Conservation (phyloP, 1,140 invertebrate genomes). For the Cydia pomonella region DNA sequence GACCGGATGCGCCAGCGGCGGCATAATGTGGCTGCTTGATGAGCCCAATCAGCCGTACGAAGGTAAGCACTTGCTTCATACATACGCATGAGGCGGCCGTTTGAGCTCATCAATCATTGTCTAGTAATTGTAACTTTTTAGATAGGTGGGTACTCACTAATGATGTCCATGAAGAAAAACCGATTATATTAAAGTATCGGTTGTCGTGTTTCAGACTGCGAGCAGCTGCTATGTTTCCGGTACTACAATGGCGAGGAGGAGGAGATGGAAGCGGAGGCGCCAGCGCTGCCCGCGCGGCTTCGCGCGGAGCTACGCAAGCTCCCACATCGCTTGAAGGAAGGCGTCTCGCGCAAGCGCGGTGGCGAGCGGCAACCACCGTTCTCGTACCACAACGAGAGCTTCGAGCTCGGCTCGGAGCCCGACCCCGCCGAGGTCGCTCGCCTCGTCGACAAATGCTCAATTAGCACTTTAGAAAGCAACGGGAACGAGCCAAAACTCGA, state of each 20-base stretch:
- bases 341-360: slow-evolving; percentile 73
- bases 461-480: slow-evolving; percentile 76
- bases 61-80: slow-evolving; percentile 55
- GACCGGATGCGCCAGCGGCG: slow-evolving; percentile 75
- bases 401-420: slow-evolving; percentile 66
- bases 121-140: slow-evolving; percentile 6
- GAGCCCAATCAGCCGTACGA: slow-evolving; percentile 79
- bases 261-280: slow-evolving; percentile 73
- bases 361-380: slow-evolving; percentile 73
- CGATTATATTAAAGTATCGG: neutral
- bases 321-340: slow-evolving; percentile 68
- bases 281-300: slow-evolving; percentile 61
- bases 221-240: slow-evolving; percentile 78
- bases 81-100: slow-evolving; percentile 18
- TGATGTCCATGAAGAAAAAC: neutral
- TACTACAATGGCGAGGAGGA: slow-evolving; percentile 78
- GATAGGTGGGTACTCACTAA: neutral
- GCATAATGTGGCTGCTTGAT: slow-evolving; percentile 81
- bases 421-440: slow-evolving; percentile 77
- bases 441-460: slow-evolving; percentile 80
- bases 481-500: slow-evolving; percentile 66
- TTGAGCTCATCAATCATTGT: slow-evolving; percentile 24
- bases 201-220: slow-evolving; percentile 71
- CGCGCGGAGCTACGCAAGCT: slow-evolving; percentile 74
- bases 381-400: slow-evolving; percentile 75